Percentiles rank a stretch among this genome's conserved stretches.
These are phyloP conservation scores for Trachythela sp. DNA, from an alignment of 64 coral and sea anemone species.

Conservation along the genomic window DNA sequence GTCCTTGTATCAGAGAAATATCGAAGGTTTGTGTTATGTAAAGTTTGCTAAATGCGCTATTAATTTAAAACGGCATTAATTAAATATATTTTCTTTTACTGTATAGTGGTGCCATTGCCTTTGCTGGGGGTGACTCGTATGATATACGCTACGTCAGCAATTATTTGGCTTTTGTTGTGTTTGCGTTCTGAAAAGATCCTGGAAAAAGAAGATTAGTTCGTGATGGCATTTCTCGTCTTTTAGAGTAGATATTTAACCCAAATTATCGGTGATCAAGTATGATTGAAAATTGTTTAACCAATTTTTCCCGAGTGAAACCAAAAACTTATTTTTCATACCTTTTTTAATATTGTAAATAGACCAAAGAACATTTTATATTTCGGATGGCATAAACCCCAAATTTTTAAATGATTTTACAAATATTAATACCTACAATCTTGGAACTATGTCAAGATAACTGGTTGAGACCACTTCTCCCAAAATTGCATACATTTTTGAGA, in stretches of 20 bases:
- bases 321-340: no score
- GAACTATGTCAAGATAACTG: no score
- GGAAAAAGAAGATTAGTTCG: background rate
- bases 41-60: background rate
- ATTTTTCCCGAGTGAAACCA: no score
- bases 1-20: slow-evolving; percentile 45
- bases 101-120: background rate
- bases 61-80: no score
- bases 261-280: background rate
- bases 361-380: no score
- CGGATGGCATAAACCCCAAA: no score
- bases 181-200: background rate
- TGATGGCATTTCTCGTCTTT: background rate
- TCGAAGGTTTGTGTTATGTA: slow-evolving; percentile 53
- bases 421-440: no score
- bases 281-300: no score
- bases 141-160: background rate
- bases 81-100: background rate
- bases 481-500: no score
- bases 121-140: background rate
- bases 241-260: background rate
- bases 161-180: background rate
- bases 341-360: no score
- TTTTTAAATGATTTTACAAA: no score
- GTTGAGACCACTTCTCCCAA: no score